Base-by-base conservation (phyloP, 2,888 invertebrate species). In the Eupithecia subfuscata region DNA sequence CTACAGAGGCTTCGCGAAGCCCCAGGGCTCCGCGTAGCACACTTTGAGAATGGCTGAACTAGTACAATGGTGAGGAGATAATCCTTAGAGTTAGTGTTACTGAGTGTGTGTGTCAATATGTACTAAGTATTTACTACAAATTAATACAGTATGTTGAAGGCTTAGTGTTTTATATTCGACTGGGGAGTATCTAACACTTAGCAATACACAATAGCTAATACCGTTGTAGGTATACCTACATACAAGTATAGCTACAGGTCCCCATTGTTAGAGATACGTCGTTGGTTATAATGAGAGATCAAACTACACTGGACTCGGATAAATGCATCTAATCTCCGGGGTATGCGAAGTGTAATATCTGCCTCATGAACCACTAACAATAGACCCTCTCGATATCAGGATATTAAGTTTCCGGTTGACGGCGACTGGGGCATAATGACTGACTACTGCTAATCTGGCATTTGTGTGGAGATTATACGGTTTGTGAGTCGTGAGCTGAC, bases 391-490 rank as follows among this genome's bases (percentile, higher is more conserved):
- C 89, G 87, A 91, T 92, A 90, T 92, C 88, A 82, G 86, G 90
- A 90, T 92, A 92, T 92, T 91, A 91, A 89, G 89, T 90, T 91
- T 90, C 91, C 90, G 90, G 85, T 84, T 86, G 83, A 89, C 89
- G 88, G 86, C 90, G 88, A 86, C 56, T 60, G 69, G 69, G 34
- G 71, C 34, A 68, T 75, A 73, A 77, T 76, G 77, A 74, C 71
- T 76, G 87, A 87, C 81, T 73, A 69, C 52, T 69, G 64, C 80
- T 80, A 80, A 76, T 81, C 84, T 81, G 70, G 81, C 76, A 76
- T 75, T 79, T 78, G 75, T 72, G 43, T 22, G 67, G 63, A 40
- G 63, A 73, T 73, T 76, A 70, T 68, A 45, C 48, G 40, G 65
- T 69, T 71, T 48, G 65, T 68, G 40, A 40, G 40, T n/a, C 37